Evolutionary conservation across 2,113 vertebrate species (phyloP).

Genomic region (Poecilia latipinna): DNA sequence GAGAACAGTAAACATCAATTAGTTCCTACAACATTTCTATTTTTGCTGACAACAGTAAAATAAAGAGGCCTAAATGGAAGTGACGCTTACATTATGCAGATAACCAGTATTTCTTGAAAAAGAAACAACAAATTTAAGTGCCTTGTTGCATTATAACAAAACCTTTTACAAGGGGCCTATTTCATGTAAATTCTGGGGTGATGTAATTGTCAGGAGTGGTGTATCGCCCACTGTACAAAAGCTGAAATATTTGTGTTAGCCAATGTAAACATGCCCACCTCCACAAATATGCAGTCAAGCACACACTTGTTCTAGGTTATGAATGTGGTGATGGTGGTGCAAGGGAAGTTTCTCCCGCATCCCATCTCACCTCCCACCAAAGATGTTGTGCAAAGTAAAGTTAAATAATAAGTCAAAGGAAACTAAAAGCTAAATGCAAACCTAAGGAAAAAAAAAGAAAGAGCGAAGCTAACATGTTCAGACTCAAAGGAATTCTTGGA

Average conservation of each 20-base stretch:
- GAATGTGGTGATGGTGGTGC: constrained; percentile 37
- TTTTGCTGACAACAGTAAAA: too few relatives aligned
- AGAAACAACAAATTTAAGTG: neutral
- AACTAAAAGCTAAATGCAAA: neutral
- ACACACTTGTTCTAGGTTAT: constrained; percentile 64
- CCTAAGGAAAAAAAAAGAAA: neutral
- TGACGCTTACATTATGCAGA: neutral
- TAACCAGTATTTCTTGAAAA: neutral
- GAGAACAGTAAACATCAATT: too few relatives aligned
- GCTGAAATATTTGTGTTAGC: constrained; percentile 38
- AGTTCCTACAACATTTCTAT: too few relatives aligned
- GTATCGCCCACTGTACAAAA: constrained; percentile 21
- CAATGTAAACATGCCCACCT: constrained; percentile 68
- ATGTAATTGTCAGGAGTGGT: neutral
- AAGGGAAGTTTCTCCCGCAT: constrained; percentile 56
- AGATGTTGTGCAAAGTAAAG: constrained; percentile 42
- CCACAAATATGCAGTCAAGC: constrained; percentile 77
- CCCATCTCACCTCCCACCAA: constrained; percentile 41
- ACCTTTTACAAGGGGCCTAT: neutral
- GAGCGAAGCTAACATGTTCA: constrained; percentile 21
- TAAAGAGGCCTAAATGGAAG: neutral
- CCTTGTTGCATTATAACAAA: neutral
- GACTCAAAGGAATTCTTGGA: constrained; percentile 24
- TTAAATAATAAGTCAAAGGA: constrained; percentile 21
- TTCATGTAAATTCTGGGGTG: constrained; percentile 13